A percentile compares a stretch with the other conserved stretches of the same genome.
Evolutionary conservation across 2,888 invertebrate species (phyloP).

Genomic region (Eledone cirrhosa): DNA sequence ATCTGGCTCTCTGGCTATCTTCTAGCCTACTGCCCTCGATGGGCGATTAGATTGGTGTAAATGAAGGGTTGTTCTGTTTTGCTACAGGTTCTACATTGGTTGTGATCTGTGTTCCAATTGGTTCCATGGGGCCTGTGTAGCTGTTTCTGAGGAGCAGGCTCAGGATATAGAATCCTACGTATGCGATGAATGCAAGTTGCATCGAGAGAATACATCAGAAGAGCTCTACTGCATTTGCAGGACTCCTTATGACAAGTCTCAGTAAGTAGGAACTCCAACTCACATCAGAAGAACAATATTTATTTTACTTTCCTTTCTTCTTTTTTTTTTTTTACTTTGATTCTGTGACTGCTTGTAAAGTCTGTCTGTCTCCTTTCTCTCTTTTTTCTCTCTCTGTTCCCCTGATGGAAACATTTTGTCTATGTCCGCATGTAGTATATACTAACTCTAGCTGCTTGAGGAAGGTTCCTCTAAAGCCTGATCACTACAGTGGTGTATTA

Average conservation of each 20-base stretch:
- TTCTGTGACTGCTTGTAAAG: too few relatives aligned
- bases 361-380: too few relatives aligned
- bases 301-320: too few relatives aligned
- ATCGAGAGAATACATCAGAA: slow-evolving; percentile 68
- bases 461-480: too few relatives aligned
- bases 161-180: slow-evolving; percentile 86
- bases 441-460: too few relatives aligned
- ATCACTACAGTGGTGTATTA: too few relatives aligned
- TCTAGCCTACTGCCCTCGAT: too few relatives aligned
- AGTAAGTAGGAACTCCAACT: slow-evolving; percentile 73
- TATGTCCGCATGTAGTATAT: too few relatives aligned
- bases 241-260: slow-evolving; percentile 96
- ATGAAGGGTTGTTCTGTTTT: slow-evolving; percentile 24
- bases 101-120: slow-evolving; percentile 98
- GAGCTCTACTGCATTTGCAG: slow-evolving; percentile 95
- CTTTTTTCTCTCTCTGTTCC: too few relatives aligned
- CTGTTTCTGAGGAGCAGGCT: slow-evolving; percentile 90
- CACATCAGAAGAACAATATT: not conserved
- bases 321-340: too few relatives aligned
- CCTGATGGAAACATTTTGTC: too few relatives aligned
- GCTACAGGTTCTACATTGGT: slow-evolving; percentile 88
- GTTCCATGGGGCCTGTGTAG: slow-evolving; percentile 98
- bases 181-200: slow-evolving; percentile 68
- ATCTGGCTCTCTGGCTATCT: too few relatives aligned
- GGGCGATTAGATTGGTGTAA: not conserved